Evolutionary conservation across 2,113 vertebrate species (phyloP).

Genomic region (Bungarus multicinctus): DNA sequence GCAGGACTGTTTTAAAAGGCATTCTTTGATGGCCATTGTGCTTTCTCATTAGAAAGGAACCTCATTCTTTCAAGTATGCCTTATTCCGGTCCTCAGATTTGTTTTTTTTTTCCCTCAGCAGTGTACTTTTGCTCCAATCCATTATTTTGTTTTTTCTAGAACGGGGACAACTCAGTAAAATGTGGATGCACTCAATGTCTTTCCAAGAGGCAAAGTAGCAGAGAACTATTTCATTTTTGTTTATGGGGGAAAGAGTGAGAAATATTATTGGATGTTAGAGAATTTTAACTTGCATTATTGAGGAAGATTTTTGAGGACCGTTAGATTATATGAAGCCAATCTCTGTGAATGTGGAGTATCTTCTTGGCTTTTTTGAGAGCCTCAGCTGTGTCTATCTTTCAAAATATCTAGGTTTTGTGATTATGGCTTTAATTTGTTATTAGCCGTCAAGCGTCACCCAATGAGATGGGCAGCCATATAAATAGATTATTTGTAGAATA

Average conservation of each 20-base stretch:
- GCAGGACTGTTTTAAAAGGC: background rate
- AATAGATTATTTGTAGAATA: no score
- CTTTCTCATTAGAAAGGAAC: background rate
- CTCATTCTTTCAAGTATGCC: background rate
- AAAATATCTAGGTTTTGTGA: no score
- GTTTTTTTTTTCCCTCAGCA: rapidly evolving
- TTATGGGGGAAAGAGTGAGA: background rate
- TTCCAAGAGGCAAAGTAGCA: background rate
- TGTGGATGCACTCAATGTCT: background rate
- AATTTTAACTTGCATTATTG: background rate
- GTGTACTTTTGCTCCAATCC: background rate
- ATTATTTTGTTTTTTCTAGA: background rate
- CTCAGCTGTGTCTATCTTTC: background rate
- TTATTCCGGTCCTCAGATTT: background rate
- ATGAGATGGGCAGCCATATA: no score
- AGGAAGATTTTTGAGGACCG: background rate
- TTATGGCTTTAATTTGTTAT: no score
- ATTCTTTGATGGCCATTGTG: background rate
- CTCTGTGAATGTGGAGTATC: background rate
- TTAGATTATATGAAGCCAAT: background rate
- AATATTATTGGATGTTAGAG: background rate
- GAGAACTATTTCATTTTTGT: background rate
- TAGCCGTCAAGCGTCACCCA: no score
- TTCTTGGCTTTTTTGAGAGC: background rate
- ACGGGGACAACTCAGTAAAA: background rate